Conservation (phyloP, 2,797 vertebrate species). For the Leucoraja ocellata region DNA sequence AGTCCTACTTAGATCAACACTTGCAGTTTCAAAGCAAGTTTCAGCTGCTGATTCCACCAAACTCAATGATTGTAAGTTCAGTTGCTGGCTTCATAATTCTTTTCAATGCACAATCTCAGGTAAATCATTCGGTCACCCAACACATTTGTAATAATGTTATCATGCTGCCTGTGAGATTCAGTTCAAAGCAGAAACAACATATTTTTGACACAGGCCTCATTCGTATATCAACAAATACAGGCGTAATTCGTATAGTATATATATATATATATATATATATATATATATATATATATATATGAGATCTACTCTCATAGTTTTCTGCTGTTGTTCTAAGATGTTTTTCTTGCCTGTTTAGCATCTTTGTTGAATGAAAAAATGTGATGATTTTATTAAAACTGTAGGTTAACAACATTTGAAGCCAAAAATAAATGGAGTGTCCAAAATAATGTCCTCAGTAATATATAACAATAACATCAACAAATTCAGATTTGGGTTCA, state of each 20-base stretch:
- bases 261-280: neutral
- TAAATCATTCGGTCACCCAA: slow-evolving; percentile 18
- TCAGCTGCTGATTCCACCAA: neutral
- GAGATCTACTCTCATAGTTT: neutral
- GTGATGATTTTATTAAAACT: neutral
- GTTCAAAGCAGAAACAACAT: slow-evolving; percentile 24
- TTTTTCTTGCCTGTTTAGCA: neutral
- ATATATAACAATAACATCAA: neutral
- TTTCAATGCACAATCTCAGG: neutral
- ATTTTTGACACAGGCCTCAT: no score
- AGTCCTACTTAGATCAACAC: neutral
- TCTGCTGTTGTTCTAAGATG: neutral
- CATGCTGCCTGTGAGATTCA: neutral
- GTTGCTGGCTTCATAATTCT: neutral
- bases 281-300: neutral
- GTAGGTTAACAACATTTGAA: neutral
- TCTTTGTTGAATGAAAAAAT: neutral
- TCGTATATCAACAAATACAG: no score
- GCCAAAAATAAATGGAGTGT: neutral
- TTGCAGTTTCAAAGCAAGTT: slow-evolving; percentile 14
- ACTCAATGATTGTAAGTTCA: neutral
- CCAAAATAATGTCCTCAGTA: slow-evolving; percentile 2
- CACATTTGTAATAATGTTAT: slow-evolving; percentile 24
- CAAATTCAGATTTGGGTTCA: neutral
- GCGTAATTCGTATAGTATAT: no score